Conservation (phyloP, 2,888 invertebrate genomes). For the Lathronympha strigana region DNA sequence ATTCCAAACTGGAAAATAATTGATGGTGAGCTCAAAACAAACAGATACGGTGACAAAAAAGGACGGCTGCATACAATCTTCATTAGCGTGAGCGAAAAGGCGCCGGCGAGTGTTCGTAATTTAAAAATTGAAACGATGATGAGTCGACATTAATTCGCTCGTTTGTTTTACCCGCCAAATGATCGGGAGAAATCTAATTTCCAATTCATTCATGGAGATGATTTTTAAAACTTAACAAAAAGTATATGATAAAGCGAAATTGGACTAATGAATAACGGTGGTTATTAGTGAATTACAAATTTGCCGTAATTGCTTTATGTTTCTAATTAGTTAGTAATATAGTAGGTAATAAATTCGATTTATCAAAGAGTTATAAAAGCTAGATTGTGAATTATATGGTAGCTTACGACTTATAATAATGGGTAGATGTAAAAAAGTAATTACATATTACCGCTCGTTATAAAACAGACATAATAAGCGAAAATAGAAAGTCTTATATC, state of each 20-base stretch:
- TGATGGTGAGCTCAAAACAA: conserved; percentile 82
- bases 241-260: conserved; percentile 70
- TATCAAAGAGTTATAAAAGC: conserved; percentile 28
- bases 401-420: conserved; percentile 43
- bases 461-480: conserved; percentile 17
- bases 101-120: conserved; percentile 65
- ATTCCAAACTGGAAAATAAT: conserved; percentile 82
- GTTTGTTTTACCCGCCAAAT: conserved; percentile 58
- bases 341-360: conserved; percentile 48
- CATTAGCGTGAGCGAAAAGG: conserved; percentile 71
- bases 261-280: conserved; percentile 66
- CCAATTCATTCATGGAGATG: conserved; percentile 69
- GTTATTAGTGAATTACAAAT: conserved; percentile 76
- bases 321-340: conserved; percentile 63
- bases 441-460: conserved; percentile 19
- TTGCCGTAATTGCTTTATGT: conserved; percentile 63
- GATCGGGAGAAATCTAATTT: conserved; percentile 67
- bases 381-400: conserved; percentile 26
- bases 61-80: conserved; percentile 77
- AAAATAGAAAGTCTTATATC: conserved; percentile 27
- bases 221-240: conserved; percentile 72
- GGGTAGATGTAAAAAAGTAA: conserved; percentile 29
- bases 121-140: conserved; percentile 71
- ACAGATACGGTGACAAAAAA: conserved; percentile 83
- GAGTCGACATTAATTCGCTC: conserved; percentile 71